Evolutionary conservation across 2,888 invertebrate species (phyloP).

Genomic region (Papilio elwesi): DNA sequence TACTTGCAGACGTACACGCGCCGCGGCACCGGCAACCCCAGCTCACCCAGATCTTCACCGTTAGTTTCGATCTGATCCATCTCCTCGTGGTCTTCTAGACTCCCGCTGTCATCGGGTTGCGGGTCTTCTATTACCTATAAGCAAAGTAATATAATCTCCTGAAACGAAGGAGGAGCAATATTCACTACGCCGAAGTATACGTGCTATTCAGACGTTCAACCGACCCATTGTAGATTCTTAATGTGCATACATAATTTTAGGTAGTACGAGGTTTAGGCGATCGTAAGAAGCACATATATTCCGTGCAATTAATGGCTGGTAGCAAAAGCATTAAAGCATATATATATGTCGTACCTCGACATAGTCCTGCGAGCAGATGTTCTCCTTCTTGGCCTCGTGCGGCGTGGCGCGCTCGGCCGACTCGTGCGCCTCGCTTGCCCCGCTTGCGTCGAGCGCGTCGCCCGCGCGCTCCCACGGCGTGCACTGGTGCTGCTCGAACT

Average conservation of each 20-base stretch:
- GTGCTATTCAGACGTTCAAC: too few relatives aligned
- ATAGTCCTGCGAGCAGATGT: slow-evolving; percentile 62
- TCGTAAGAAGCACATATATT: too few relatives aligned
- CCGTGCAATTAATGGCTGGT: too few relatives aligned
- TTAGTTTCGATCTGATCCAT: slow-evolving; percentile 26
- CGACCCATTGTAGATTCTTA: too few relatives aligned
- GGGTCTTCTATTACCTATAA: slow-evolving; percentile 50
- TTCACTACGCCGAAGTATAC: too few relatives aligned
- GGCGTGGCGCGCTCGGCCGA: slow-evolving; percentile 41
- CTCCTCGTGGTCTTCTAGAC: background rate
- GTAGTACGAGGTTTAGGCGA: too few relatives aligned
- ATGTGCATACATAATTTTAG: too few relatives aligned
- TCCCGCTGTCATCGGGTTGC: slow-evolving; percentile 16
- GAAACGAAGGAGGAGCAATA: too few relatives aligned
- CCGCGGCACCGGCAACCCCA: slow-evolving; percentile 63
- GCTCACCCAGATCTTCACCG: slow-evolving; percentile 51
- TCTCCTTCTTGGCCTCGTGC: slow-evolving; percentile 68
- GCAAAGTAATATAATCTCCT: too few relatives aligned
- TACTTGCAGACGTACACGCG: slow-evolving; percentile 77
- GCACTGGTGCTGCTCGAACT: slow-evolving; percentile 64
- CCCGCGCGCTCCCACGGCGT: slow-evolving; percentile 38
- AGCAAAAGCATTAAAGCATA: too few relatives aligned
- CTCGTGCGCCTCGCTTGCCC: slow-evolving; percentile 30
- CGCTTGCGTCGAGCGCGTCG: slow-evolving; percentile 31
- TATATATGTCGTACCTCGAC: slow-evolving; percentile 40